Evolutionary conservation across 1,140 invertebrate genomes (phyloP).

Genomic region (Catajapyx aquilonaris): DNA sequence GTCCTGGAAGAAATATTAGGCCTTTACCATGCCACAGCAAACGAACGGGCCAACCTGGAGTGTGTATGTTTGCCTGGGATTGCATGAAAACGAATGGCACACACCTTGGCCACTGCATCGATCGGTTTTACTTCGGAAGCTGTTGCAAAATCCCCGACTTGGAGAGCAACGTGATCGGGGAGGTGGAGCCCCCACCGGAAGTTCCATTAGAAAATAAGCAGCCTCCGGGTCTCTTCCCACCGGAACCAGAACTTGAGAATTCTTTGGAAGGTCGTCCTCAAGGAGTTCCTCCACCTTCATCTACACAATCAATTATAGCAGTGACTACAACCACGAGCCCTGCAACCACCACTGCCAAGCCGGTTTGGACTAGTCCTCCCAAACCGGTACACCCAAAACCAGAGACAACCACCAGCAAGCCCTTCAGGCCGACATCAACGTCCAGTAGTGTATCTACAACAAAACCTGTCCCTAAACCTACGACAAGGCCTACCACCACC

Average conservation of each 20-base stretch:
- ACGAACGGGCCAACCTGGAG: conserved; percentile 49
- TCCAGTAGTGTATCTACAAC: conserved; percentile 17
- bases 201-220: not conserved
- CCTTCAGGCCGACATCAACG: conserved; percentile 15
- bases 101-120: conserved; percentile 74
- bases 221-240: not conserved
- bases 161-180: too few species aligned
- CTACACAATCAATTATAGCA: conserved; percentile 4
- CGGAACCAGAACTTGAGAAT: not conserved
- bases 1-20: conserved; percentile 59
- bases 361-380: conserved; percentile 16
- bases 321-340: conserved; percentile 6
- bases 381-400: conserved; percentile 13
- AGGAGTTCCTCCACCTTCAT: not conserved
- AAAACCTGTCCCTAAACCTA: conserved; percentile 10
- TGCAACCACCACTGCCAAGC: conserved; percentile 7
- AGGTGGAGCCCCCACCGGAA: not conserved
- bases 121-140: conserved; percentile 76
- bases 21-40: conserved; percentile 65
- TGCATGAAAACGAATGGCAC: conserved; percentile 78
- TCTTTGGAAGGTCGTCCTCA: conserved; percentile 3
- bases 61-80: conserved; percentile 87
- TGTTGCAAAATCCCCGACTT: conserved; percentile 36
- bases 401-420: conserved; percentile 8
- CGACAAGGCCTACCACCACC: conserved; percentile 8